Base-by-base conservation (phyloP, 2,113 vertebrate genomes). In the Calyptommatus sinebrachiatus region DNA sequence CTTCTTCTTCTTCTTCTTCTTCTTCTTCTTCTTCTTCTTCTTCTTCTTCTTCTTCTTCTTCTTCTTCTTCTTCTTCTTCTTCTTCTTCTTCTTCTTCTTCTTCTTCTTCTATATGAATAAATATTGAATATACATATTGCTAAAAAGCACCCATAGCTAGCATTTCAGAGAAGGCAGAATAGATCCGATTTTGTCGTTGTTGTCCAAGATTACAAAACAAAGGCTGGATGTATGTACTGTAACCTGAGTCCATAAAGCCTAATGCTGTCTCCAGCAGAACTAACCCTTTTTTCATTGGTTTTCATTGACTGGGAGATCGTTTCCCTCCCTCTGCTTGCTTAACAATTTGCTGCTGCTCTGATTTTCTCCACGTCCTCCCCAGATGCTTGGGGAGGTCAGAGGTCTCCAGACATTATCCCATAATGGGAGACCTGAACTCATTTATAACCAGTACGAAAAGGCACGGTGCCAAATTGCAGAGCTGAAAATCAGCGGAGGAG, bases 311-410 rank as follows among this genome's bases (percentile, higher is more conserved):
- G 87, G 79, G 81, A 26, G 26, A 46, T 12, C 14, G 3, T 85
- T 18, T 5, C 60, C 12, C 26, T 2, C 28, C 5, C 79, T 83
- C 75, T 87, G 87, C 82, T 41, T 85, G 69, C 46, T 8, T 14
- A 0, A 1, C 68, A 18, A 83, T 90, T 88, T 90, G 88, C 84
- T 8, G 21, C 28, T 85, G 87, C 84, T 79, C 79, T 94, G 92
- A 92, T 93, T 92, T 88, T 95, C 89, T 94, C 90, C 86, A 73
- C 80, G 88, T 91, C 87, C 89, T 91, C 91, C 91, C 91, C 79
- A 87, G 93, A 91, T 90, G 90, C 94, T 96, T 95, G 94, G 95
- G 94, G 89, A 91, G 95, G 94, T 95, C 94, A 92, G 85, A 89
- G 89, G 88, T 85, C 88, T 87, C 77, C 82, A 89, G 88, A 84